Base-by-base conservation (phyloP, 2,888 invertebrate species). In the Lymantria monacha region DNA sequence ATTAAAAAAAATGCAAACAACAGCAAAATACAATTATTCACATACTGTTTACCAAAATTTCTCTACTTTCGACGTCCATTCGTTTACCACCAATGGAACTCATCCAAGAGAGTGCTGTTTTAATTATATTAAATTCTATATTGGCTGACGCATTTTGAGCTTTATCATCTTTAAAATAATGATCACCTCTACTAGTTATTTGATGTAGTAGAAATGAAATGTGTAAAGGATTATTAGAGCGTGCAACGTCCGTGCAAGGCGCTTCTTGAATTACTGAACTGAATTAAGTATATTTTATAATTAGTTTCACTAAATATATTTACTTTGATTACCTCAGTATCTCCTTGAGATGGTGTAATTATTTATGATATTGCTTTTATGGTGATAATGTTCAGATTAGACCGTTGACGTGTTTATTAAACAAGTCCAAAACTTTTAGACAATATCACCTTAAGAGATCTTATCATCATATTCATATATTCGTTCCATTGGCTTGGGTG, bases 161-260 rank as follows among this genome's bases (percentile, higher is more conserved):
- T 43, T 54, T 68, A 59, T 44, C 5, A 8, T 14, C 42, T 30
- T 30, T 0, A n/a, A 7, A 30, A 47, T 62, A 62, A 48, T 42
- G 66, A 54, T 50, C 31, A 51, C 44, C 38, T 49, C 42, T 43
- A 51, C 9, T 40, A 36, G 30, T 43, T 8, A 36, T n/a, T 10
- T 65, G 49, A 48, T 30, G 57, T 69, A 63, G 81, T 83, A 89
- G 85, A 89, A 90, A 89, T 86, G 85, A 88, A 89, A 88, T 85
- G 87, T 85, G 80, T 72, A 72, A 79, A 72, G 74, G 76, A 41
- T 76, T 68, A 88, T 85, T 74, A 89, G 89, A 89, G 87, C 89
- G 74, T 87, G 69, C 62, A 79, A 71, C 83, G 83, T 80, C 81
- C 78, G 79, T 70, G 65, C 70, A 76, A 77, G 77, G 77, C 77